Conservation (phyloP, 92 coral and sea anemone genomes). For the Zoanthus gigantus region DNA sequence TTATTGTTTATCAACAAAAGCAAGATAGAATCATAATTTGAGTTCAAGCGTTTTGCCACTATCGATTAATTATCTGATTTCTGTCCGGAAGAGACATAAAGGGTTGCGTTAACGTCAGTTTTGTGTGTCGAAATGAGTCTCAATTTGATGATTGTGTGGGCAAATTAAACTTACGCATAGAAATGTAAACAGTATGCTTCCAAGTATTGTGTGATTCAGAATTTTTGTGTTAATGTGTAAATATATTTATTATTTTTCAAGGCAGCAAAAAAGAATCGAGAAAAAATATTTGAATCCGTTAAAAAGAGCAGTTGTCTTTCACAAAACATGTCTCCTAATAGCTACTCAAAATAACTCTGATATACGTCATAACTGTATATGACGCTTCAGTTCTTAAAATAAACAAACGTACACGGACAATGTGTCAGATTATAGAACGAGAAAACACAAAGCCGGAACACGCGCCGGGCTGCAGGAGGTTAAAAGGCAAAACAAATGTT, state of each 20-base stretch:
- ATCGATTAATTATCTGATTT: neutral
- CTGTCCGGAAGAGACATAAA: slow-evolving; percentile 18
- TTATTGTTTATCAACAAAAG: slow-evolving; percentile 3
- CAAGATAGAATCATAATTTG: neutral
- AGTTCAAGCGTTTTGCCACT: neutral
- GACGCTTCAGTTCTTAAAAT: slow-evolving; percentile 13
- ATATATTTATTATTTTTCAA: neutral
- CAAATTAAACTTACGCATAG: neutral
- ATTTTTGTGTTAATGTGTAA: neutral
- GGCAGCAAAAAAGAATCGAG: neutral
- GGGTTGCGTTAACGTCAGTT: slow-evolving; percentile 10
- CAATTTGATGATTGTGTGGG: neutral
- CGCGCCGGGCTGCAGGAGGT: slow-evolving; percentile 23
- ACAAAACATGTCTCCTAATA: neutral
- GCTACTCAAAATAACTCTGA: slow-evolving; percentile 15
- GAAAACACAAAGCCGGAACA: slow-evolving; percentile 20
- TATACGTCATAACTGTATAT: slow-evolving; percentile 5
- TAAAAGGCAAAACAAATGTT: slow-evolving; percentile 27
- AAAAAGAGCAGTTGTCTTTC: neutral
- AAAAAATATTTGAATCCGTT: neutral
- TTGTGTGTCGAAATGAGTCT: neutral
- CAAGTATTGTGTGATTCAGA: neutral
- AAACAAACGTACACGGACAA: neutral
- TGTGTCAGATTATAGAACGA: neutral
- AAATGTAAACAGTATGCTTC: neutral